These are phyloP conservation scores for Hozukius guyotensis DNA, from an alignment of 2,797 vertebrate genomes.

Conservation along the genomic window DNA sequence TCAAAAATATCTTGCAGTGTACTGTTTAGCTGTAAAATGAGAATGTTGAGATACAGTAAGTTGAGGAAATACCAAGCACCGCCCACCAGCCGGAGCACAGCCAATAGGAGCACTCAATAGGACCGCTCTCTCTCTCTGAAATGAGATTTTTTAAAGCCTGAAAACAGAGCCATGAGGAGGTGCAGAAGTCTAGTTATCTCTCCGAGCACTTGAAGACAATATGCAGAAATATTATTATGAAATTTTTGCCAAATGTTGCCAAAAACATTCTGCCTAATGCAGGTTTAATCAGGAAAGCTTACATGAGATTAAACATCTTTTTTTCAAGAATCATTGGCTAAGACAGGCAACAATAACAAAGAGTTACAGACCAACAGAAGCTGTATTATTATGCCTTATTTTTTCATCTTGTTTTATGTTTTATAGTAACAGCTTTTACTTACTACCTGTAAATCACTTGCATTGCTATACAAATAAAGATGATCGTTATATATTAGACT, in stretches of 20 bases:
- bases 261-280: too few species aligned
- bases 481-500: neutral
- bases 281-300: neutral
- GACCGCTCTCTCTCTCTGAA: too few species aligned
- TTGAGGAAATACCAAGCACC: too few species aligned
- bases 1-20: too few species aligned
- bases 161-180: too few species aligned
- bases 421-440: neutral
- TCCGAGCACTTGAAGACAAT: too few species aligned
- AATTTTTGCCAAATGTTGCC: fast-evolving
- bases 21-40: too few species aligned
- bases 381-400: neutral
- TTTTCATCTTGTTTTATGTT: neutral
- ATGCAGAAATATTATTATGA: too few species aligned
- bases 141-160: too few species aligned
- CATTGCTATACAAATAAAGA: constrained; percentile 4
- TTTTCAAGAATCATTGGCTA: neutral
- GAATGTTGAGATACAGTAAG: too few species aligned
- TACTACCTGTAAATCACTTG: neutral
- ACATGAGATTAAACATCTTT: neutral
- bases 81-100: fast-evolving
- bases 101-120: too few species aligned
- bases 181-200: too few species aligned
- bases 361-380: neutral
- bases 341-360: neutral